Percentiles rank a stretch among this genome's conserved stretches.
These are phyloP conservation scores for Synanthedon formicaeformis DNA, from an alignment of 2,888 invertebrate species.

Conservation along the genomic window DNA sequence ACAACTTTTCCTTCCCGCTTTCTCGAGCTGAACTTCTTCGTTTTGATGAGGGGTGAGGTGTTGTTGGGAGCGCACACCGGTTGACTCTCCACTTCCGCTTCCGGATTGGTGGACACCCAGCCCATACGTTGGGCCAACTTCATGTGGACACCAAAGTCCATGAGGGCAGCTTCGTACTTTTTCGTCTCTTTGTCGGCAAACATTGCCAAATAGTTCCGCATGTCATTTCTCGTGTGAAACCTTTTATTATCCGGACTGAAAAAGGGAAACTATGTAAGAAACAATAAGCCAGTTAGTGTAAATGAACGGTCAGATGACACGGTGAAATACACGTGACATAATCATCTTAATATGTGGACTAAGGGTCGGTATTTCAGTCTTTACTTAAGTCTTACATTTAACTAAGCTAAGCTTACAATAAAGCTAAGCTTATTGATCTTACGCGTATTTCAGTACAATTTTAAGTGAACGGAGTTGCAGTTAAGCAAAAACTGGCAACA, in stretches of 20 bases:
- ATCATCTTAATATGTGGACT: no score
- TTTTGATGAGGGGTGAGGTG: slow-evolving; percentile 37
- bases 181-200: slow-evolving; percentile 19
- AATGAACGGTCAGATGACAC: no score
- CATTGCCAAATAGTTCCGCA: slow-evolving; percentile 42
- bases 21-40: slow-evolving; percentile 21
- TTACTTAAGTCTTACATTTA: no score
- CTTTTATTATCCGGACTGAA: slow-evolving; percentile 48
- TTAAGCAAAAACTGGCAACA: no score
- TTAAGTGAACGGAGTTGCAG: no score
- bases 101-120: slow-evolving; percentile 34
- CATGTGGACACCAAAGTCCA: slow-evolving; percentile 58
- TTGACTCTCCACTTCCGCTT: slow-evolving; percentile 13
- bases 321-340: no score
- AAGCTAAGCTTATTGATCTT: no score
- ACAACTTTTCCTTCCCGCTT: slow-evolving; percentile 19
- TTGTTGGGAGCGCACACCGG: slow-evolving; percentile 19
- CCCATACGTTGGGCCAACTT: slow-evolving; percentile 55
- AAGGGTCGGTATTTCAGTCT: no score
- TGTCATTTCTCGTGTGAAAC: slow-evolving; percentile 56
- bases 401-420: no score
- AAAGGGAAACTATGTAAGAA: slow-evolving; percentile 2
- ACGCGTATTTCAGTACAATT: no score
- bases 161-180: slow-evolving; percentile 33
- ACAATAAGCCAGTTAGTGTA: not conserved